phyloP scores from a whole-genome alignment of 2,113 vertebrate species.

The Monopterus albus region DNA sequence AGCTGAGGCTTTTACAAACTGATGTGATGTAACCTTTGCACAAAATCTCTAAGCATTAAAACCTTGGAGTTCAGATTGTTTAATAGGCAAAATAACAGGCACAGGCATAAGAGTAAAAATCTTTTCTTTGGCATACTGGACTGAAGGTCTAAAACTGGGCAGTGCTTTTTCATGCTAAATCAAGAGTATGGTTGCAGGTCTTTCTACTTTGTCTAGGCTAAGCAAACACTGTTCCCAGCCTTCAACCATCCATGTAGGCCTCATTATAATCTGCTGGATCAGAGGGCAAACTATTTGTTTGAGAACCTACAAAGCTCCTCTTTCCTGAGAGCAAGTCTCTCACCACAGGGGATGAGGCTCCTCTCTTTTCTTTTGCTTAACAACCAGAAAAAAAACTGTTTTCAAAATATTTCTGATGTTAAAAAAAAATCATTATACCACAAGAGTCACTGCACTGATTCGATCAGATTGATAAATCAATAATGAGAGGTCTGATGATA shows the following conservation, averaged over 20 bases:
- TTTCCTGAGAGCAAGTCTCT: conserved; percentile 6
- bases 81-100: no score
- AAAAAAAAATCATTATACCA: no score
- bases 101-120: no score
- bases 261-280: not conserved
- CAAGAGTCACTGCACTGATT: no score
- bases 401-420: no score
- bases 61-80: no score
- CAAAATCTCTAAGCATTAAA: not conserved
- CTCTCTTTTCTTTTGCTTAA: conserved; percentile 14
- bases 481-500: no score
- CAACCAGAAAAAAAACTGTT: not conserved
- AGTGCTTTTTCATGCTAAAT: not conserved
- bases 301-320: conserved; percentile 18
- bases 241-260: conserved; percentile 29
- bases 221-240: conserved; percentile 26
- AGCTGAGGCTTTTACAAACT: no score
- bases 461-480: no score
- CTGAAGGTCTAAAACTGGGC: no score
- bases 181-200: not conserved
- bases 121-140: no score
- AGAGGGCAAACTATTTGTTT: conserved; percentile 32
- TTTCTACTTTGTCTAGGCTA: conserved; percentile 18
- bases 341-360: not conserved
- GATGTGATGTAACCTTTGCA: no score